Percentiles rank a stretch among this genome's conserved stretches.
Evolutionary conservation across 1,140 invertebrate genomes (phyloP).

Genomic region (Drosophila ananassae): DNA sequence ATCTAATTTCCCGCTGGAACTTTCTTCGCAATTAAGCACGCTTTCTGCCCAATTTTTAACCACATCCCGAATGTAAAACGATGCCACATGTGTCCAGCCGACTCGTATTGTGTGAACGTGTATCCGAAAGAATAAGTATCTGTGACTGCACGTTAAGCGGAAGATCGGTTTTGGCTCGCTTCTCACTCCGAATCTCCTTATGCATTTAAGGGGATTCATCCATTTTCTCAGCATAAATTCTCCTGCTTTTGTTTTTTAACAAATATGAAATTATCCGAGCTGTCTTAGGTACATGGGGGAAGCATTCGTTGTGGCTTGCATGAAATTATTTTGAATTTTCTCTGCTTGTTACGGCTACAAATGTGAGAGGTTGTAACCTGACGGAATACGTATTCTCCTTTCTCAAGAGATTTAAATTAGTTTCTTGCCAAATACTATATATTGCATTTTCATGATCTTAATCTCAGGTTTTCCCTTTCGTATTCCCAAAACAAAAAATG

Average conservation of each 20-base stretch:
- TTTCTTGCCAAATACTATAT: not conserved
- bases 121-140: conserved; percentile 48
- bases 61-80: conserved; percentile 67
- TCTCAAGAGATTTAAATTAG: not conserved
- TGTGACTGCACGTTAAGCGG: conserved; percentile 51
- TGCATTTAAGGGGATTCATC: not conserved
- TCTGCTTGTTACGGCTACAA: conserved; percentile 32
- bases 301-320: conserved; percentile 43
- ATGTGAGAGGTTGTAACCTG: conserved; percentile 9
- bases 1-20: conserved; percentile 53
- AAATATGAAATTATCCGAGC: conserved; percentile 70
- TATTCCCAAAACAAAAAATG: conserved; percentile 14
- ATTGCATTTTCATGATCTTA: not conserved
- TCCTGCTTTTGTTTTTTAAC: conserved; percentile 50
- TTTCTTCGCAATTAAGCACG: conserved; percentile 78
- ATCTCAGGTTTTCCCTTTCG: conserved; percentile 35
- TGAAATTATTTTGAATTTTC: conserved; percentile 43
- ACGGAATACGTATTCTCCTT: not conserved
- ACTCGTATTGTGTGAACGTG: conserved; percentile 10
- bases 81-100: conserved; percentile 68
- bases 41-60: conserved; percentile 76
- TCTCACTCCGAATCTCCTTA: conserved; percentile 43
- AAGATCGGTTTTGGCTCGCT: conserved; percentile 71
- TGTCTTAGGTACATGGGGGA: conserved; percentile 44
- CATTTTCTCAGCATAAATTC: conserved; percentile 5